Percentiles rank a stretch among this genome's conserved stretches.
Evolutionary conservation across 2,113 vertebrate genomes (phyloP).

Genomic region (Erythrocercus mccallii): DNA sequence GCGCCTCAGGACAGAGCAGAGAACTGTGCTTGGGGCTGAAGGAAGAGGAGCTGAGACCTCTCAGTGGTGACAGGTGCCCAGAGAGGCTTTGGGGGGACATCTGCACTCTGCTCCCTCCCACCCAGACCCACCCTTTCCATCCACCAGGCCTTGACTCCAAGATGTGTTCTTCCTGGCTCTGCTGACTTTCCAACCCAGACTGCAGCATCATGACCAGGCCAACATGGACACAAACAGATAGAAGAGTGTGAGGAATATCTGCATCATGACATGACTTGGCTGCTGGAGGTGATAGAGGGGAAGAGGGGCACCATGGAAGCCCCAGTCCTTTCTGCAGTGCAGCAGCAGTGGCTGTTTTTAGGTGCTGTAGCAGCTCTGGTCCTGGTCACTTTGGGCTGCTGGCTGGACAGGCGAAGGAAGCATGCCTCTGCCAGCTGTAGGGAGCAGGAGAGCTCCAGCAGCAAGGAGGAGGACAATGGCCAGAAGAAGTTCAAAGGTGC

Average conservation of each 20-base stretch:
- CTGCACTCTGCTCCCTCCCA: neutral
- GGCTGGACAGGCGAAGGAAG: neutral
- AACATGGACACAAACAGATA: neutral
- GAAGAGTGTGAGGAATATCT: neutral
- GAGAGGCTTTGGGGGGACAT: neutral
- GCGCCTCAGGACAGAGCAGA: neutral
- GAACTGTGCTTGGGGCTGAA: neutral
- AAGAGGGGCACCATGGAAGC: neutral
- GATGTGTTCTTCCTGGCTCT: neutral
- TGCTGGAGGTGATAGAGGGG: neutral
- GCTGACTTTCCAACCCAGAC: neutral
- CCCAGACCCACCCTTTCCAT: neutral
- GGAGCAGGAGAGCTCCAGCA: neutral
- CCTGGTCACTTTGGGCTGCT: neutral
- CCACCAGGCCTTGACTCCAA: neutral
- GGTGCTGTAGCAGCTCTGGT: neutral
- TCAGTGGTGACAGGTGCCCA: neutral
- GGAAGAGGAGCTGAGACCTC: neutral
- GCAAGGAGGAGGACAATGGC: neutral
- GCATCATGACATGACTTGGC: neutral
- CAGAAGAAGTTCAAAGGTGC: neutral
- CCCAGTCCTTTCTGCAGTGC: neutral
- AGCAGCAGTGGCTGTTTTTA: neutral
- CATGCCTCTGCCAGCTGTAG: neutral
- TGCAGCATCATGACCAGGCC: neutral